These are phyloP conservation scores for Apogon hyalosoma DNA, from an alignment of 2,797 vertebrate genomes.

Conservation along the genomic window DNA sequence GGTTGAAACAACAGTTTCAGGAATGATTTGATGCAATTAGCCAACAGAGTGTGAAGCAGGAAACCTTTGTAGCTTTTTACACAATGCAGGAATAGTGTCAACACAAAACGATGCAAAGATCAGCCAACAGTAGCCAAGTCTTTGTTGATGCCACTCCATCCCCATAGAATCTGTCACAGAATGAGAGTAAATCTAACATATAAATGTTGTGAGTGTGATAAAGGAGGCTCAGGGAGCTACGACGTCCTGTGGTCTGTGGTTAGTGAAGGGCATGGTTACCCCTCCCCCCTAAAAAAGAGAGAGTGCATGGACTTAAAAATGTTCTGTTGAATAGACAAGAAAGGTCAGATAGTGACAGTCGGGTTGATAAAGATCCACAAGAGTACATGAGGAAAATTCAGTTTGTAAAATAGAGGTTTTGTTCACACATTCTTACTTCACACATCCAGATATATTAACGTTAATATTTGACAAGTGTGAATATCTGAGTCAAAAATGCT, in stretches of 20 bases:
- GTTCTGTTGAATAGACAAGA: slow-evolving; percentile 63
- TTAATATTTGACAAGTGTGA: no score
- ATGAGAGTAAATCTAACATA: slow-evolving; percentile 43
- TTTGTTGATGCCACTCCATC: slow-evolving; percentile 64
- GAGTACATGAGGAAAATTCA: slow-evolving; percentile 32
- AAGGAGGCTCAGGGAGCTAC: slow-evolving; percentile 46
- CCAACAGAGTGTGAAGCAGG: slow-evolving; percentile 79
- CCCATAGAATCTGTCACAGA: slow-evolving; percentile 57
- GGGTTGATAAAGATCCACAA: slow-evolving; percentile 57
- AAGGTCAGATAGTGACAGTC: slow-evolving; percentile 72
- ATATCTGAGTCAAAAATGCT: no score
- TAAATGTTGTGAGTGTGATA: slow-evolving; percentile 40
- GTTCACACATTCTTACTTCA: slow-evolving; percentile 1
- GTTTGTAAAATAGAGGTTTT: slow-evolving; percentile 21
- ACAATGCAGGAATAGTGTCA: slow-evolving; percentile 55
- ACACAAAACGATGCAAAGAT: slow-evolving; percentile 70
- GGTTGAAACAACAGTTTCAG: slow-evolving; percentile 68
- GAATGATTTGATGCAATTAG: slow-evolving; percentile 82
- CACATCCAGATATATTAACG: no score
- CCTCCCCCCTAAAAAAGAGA: slow-evolving; percentile 48
- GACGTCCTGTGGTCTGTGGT: slow-evolving; percentile 45
- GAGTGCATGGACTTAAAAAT: slow-evolving; percentile 54
- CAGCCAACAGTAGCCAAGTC: slow-evolving; percentile 56
- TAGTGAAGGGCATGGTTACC: slow-evolving; percentile 56
- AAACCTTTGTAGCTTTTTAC: slow-evolving; percentile 80